Evolutionary conservation across 2,797 vertebrate genomes (phyloP).

Genomic region (Thamnophis elegans): DNA sequence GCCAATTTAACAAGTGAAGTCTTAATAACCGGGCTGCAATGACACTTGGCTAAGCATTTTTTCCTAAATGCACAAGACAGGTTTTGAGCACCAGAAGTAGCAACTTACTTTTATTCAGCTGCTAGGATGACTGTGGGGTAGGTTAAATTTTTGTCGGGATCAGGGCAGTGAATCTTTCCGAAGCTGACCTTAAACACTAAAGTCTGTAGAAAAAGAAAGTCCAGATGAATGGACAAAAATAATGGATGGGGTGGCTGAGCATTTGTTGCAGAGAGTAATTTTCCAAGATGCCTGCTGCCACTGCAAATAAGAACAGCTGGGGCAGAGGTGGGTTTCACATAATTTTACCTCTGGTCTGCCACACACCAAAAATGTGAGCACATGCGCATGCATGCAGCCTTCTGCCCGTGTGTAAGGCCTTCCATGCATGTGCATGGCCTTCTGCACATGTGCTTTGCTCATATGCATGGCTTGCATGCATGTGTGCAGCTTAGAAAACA

Average conservation of each 20-base stretch:
- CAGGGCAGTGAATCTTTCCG: conserved; percentile 43
- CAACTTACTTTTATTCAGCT: conserved; percentile 65
- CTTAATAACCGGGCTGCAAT: conserved; percentile 68
- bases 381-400: too few species aligned
- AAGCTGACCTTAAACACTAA: conserved; percentile 43
- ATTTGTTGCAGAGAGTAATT: not conserved
- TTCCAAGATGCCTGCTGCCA: not conserved
- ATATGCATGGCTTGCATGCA: too few species aligned
- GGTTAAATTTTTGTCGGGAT: conserved; percentile 59
- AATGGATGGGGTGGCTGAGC: conserved; percentile 7
- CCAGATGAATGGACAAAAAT: conserved; percentile 8
- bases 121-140: conserved; percentile 53
- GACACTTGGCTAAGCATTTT: conserved; percentile 70
- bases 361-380: too few species aligned
- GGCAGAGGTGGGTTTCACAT: too few species aligned
- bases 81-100: conserved; percentile 60
- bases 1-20: conserved; percentile 67
- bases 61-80: conserved; percentile 66
- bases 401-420: too few species aligned
- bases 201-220: conserved; percentile 25
- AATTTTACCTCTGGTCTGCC: too few species aligned
- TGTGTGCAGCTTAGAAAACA: too few species aligned
- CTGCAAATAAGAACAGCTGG: not conserved
- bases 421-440: too few species aligned
- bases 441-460: too few species aligned